Conservation (phyloP, 1,140 invertebrate genomes). For the Riptortus pedestris region DNA sequence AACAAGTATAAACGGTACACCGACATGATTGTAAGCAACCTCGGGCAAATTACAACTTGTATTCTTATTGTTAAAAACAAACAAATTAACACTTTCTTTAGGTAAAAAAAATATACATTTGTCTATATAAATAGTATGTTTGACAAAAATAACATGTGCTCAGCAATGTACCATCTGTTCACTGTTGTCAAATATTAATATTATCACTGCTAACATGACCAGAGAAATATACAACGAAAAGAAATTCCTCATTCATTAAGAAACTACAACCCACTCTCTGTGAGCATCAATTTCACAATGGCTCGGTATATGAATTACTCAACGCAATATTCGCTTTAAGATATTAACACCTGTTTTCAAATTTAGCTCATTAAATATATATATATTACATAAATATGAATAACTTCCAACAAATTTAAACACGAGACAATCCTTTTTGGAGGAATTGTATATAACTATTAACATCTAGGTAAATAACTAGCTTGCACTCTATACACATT, state of each 20-base stretch:
- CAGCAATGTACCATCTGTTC: conserved; percentile 2
- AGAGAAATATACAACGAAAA: not conserved
- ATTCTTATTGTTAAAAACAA: conserved; percentile 1
- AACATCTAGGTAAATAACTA: conserved; percentile 26
- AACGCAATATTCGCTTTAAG: not conserved
- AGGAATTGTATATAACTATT: conserved; percentile 13
- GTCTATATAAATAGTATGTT: not conserved
- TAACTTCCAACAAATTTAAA: conserved; percentile 19
- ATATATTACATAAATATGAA: conserved; percentile 17
- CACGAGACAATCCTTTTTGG: conserved; percentile 14
- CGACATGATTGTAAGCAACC: conserved; percentile 16
- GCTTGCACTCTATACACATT: conserved; percentile 28
- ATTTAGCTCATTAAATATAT: conserved; percentile 15
- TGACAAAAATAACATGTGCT: not conserved
- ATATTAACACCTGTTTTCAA: conserved; percentile 13
- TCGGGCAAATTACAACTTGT: not conserved
- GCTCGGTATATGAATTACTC: not conserved
- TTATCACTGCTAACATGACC: not conserved
- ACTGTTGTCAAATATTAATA: not conserved
- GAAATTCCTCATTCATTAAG: not conserved
- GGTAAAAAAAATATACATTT: not conserved
- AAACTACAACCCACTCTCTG: conserved; percentile 15
- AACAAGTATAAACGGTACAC: conserved; percentile 5
- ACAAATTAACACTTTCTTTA: conserved; percentile 1
- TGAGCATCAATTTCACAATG: conserved; percentile 18